A percentile compares a stretch with the other conserved stretches of the same genome.
phyloP scores from a whole-genome alignment of 1,140 invertebrate genomes.

The Holcopasites calliopsidis region DNA sequence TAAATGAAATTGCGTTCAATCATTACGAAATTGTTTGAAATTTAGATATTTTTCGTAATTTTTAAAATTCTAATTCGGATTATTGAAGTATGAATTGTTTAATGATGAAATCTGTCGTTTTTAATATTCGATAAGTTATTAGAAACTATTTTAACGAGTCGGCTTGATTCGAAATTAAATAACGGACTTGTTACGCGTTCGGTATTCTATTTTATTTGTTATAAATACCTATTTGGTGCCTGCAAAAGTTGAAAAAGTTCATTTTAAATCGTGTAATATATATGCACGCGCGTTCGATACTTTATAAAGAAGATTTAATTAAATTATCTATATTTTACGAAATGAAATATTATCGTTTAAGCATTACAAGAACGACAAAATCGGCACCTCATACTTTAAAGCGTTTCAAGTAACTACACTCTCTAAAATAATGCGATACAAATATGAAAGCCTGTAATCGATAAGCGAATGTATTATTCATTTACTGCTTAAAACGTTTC shows the following conservation, averaged over 20 bases:
- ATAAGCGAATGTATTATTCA: constrained; percentile 32
- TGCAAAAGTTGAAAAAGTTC: constrained; percentile 15
- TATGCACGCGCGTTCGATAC: constrained; percentile 24
- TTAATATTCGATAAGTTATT: background rate
- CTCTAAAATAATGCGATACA: constrained; percentile 7
- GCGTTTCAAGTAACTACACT: constrained; percentile 31
- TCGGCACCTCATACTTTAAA: constrained; percentile 20
- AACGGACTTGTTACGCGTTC: background rate
- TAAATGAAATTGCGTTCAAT: constrained; percentile 9
- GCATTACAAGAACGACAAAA: background rate
- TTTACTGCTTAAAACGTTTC: constrained; percentile 34
- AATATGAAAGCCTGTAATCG: constrained; percentile 19
- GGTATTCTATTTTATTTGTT: constrained; percentile 24
- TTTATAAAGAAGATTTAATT: constrained; percentile 14
- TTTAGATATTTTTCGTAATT: background rate
- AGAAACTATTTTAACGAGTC: background rate
- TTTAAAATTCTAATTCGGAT: background rate
- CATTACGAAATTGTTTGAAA: constrained; percentile 1
- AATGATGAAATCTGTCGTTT: background rate
- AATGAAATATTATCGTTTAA: constrained; percentile 24
- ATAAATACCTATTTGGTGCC: constrained; percentile 45
- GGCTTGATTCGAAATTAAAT: background rate
- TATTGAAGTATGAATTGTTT: background rate
- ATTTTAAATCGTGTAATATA: constrained; percentile 39
- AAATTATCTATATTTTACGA: constrained; percentile 15